Conservation (phyloP, 2,113 vertebrate species). For the Smithornis capensis region DNA sequence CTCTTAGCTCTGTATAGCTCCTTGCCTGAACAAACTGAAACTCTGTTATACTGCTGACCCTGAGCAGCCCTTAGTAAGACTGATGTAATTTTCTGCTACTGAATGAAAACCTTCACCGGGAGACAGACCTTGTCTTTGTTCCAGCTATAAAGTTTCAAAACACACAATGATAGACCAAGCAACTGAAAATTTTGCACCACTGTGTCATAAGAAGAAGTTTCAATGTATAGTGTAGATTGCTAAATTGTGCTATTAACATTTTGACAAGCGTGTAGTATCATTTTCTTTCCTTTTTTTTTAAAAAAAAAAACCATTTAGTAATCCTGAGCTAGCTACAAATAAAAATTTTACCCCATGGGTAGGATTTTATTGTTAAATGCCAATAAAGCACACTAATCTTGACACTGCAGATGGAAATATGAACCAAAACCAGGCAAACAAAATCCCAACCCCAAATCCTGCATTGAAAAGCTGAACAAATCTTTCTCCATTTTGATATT, state of each 20-base stretch:
- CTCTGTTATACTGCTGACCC: neutral
- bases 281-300: conserved; percentile 67
- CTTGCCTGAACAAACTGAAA: conserved; percentile 4
- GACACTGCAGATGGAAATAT: conserved; percentile 67
- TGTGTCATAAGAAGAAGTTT: conserved; percentile 75
- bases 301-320: conserved; percentile 74
- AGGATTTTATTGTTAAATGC: conserved; percentile 80
- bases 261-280: conserved; percentile 75
- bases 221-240: conserved; percentile 82
- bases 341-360: conserved; percentile 86
- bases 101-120: conserved; percentile 32
- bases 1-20: neutral
- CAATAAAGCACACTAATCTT: conserved; percentile 80
- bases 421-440: conserved; percentile 69
- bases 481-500: conserved; percentile 81
- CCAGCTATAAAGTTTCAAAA: conserved; percentile 34
- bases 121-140: conserved; percentile 48
- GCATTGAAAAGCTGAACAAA: conserved; percentile 67
- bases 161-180: conserved; percentile 58
- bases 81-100: conserved; percentile 23
- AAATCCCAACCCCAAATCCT: conserved; percentile 61
- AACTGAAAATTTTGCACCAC: conserved; percentile 70
- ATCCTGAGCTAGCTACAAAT: conserved; percentile 75
- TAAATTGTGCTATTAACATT: conserved; percentile 87
- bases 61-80: conserved; percentile 11